Evolutionary conservation across 2,113 vertebrate species (phyloP).

Genomic region (Okapia johnstoni): DNA sequence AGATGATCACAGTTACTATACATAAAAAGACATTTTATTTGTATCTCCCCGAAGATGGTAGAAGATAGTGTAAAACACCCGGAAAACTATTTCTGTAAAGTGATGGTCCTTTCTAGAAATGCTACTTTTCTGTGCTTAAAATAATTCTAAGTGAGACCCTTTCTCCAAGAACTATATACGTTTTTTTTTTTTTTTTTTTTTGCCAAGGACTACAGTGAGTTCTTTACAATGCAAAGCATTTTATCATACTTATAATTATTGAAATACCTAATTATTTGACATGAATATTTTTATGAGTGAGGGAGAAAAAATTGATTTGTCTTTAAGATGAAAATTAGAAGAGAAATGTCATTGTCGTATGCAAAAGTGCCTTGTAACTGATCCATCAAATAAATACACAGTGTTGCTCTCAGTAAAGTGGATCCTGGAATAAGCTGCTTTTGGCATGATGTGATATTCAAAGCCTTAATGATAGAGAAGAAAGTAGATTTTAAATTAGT

Average conservation of each 20-base stretch:
- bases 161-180: neutral
- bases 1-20: slow-evolving; percentile 51
- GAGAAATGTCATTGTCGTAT: neutral
- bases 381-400: neutral
- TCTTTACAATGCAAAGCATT: slow-evolving; percentile 11
- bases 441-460: neutral
- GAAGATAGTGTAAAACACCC: slow-evolving; percentile 31
- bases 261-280: slow-evolving; percentile 25
- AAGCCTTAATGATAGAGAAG: neutral
- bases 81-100: slow-evolving; percentile 54
- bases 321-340: slow-evolving; percentile 23
- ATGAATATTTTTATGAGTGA: neutral
- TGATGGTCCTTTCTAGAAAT: slow-evolving; percentile 52
- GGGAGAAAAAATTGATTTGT: neutral
- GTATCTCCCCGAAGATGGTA: slow-evolving; percentile 15
- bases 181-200: neutral
- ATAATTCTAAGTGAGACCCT: slow-evolving; percentile 42
- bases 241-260: neutral
- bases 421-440: neutral
- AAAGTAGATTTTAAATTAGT: neutral
- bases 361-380: neutral
- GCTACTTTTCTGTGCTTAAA: slow-evolving; percentile 37
- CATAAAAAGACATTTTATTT: slow-evolving; percentile 51
- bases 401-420: neutral
- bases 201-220: neutral